Evolutionary conservation across 2,113 vertebrate species (phyloP).

Genomic region (Xenopus borealis): DNA sequence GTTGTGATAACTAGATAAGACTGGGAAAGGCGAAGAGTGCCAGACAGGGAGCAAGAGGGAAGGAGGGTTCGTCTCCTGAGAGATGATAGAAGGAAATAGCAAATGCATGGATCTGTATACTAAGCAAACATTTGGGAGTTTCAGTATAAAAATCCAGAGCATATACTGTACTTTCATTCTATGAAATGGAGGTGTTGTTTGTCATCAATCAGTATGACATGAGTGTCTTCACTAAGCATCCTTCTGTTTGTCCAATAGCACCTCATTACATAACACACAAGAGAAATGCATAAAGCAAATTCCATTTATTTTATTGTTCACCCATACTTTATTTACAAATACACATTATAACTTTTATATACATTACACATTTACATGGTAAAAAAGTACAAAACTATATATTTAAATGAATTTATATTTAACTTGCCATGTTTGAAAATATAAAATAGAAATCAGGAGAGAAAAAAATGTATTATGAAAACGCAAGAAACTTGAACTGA

Average conservation of each 20-base stretch:
- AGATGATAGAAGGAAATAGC: background rate
- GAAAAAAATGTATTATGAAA: slow-evolving; percentile 76
- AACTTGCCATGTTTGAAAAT: slow-evolving; percentile 93
- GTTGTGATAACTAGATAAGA: slow-evolving; percentile 26
- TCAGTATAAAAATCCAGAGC: background rate
- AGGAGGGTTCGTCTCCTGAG: background rate
- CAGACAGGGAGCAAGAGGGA: slow-evolving; percentile 16
- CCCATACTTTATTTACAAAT: slow-evolving; percentile 99
- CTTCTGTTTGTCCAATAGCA: too few species aligned
- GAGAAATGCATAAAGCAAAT: slow-evolving; percentile 65
- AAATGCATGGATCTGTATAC: slow-evolving; percentile 24
- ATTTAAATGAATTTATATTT: slow-evolving; percentile 99
- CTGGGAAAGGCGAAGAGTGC: slow-evolving; percentile 6
- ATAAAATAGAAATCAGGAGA: slow-evolving; percentile 76
- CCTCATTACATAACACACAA: background rate
- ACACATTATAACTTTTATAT: slow-evolving; percentile 99
- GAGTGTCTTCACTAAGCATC: background rate
- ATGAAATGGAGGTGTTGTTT: slow-evolving; percentile 6
- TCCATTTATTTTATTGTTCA: slow-evolving; percentile 86
- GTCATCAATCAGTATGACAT: slow-evolving; percentile 17
- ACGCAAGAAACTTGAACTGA: slow-evolving; percentile 82
- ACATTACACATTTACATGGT: slow-evolving; percentile 99
- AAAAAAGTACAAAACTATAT: slow-evolving; percentile 99
- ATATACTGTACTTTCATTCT: background rate
- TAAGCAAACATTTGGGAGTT: slow-evolving; percentile 19